Conservation (phyloP, 2,888 invertebrate genomes). For the Brachylomia viminalis region DNA sequence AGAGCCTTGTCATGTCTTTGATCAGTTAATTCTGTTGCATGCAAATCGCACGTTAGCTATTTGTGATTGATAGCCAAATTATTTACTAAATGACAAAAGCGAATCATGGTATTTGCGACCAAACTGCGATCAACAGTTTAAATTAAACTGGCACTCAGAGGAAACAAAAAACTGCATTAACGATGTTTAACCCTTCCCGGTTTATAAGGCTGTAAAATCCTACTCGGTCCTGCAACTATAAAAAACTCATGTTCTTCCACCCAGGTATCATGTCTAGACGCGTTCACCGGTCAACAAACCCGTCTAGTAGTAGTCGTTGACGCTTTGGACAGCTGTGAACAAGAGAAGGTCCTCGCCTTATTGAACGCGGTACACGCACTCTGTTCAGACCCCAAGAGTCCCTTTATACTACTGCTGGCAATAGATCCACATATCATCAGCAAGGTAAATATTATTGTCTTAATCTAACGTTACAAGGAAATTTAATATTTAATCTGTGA, state of each 20-base stretch:
- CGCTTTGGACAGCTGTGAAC: conserved; percentile 99
- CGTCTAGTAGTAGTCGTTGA: conserved; percentile 98
- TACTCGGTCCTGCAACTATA: no score
- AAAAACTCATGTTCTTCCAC: neutral
- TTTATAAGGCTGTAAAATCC: neutral
- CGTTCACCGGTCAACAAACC: conserved; percentile 98
- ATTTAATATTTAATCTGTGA: conserved; percentile 12
- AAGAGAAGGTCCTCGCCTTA: conserved; percentile 97
- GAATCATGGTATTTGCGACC: neutral
- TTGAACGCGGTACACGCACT: conserved; percentile 98
- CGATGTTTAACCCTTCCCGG: neutral
- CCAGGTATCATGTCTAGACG: conserved; percentile 97
- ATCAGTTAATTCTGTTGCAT: neutral
- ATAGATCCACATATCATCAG: conserved; percentile 99
- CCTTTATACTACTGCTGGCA: conserved; percentile 98
- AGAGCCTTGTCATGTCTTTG: neutral
- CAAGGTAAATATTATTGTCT: conserved; percentile 91
- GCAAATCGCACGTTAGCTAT: neutral
- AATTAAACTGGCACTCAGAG: neutral
- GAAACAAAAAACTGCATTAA: neutral
- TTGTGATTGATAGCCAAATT: neutral
- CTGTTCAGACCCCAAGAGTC: conserved; percentile 97
- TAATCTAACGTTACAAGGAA: neutral
- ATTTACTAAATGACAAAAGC: neutral
- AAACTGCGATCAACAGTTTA: neutral